These are phyloP conservation scores for Macroramphosus scolopax DNA, from an alignment of 2,797 vertebrate species.

Conservation along the genomic window DNA sequence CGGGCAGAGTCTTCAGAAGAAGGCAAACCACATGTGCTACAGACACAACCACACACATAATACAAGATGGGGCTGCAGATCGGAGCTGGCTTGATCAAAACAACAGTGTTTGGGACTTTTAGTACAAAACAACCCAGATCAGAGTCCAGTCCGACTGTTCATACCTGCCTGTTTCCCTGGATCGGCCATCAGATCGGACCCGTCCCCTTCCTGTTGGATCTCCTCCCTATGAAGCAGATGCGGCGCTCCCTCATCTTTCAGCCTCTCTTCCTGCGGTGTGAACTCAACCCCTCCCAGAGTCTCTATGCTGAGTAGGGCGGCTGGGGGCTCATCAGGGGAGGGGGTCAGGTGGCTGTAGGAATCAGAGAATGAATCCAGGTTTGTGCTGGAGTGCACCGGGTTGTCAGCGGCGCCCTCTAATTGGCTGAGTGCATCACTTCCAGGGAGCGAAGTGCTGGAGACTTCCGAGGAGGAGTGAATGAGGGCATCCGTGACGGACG, in stretches of 20 bases:
- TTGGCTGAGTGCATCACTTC: slow-evolving; percentile 33
- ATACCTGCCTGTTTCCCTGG: slow-evolving; percentile 59
- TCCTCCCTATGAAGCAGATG: slow-evolving; percentile 24
- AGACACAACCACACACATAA: background rate
- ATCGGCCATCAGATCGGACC: slow-evolving; percentile 37
- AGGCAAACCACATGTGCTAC: slow-evolving; percentile 3
- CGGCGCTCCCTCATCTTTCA: slow-evolving; percentile 23
- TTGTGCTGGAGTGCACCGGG: slow-evolving; percentile 25
- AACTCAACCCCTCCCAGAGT: slow-evolving; percentile 52
- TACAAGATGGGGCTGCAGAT: background rate
- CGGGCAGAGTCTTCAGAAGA: slow-evolving; percentile 10
- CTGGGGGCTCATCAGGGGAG: slow-evolving; percentile 43
- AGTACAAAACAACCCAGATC: background rate
- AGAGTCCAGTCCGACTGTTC: slow-evolving; percentile 10
- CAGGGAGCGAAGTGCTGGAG: slow-evolving; percentile 18
- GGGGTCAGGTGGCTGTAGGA: slow-evolving; percentile 68
- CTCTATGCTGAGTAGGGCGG: slow-evolving; percentile 44
- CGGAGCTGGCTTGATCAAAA: too few species aligned
- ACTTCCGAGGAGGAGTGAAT: slow-evolving; percentile 29
- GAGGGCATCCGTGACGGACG: slow-evolving; percentile 9
- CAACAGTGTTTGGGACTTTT: too few species aligned
- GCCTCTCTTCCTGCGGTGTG: slow-evolving; percentile 41
- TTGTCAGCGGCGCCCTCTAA: slow-evolving; percentile 41
- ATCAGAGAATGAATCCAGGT: slow-evolving; percentile 72
- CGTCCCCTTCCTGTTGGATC: slow-evolving; percentile 34